These are phyloP conservation scores for Cheilosia soror DNA, from an alignment of 2,888 invertebrate genomes.

Conservation along the genomic window DNA sequence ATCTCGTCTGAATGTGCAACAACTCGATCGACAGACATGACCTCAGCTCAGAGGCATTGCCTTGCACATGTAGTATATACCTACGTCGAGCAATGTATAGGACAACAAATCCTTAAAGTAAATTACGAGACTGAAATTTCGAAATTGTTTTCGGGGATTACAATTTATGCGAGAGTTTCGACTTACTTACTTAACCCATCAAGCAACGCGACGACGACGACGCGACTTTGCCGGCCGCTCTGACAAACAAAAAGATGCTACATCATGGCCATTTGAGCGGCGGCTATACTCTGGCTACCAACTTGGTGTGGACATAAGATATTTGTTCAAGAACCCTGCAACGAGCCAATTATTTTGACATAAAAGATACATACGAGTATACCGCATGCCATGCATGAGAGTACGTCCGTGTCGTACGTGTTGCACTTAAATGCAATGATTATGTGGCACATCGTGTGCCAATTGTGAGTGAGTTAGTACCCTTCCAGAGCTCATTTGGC, in stretches of 20 bases:
- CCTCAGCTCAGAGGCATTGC: slow-evolving; percentile 22
- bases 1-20: neutral
- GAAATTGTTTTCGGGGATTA: slow-evolving; percentile 34
- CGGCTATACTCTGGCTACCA: slow-evolving; percentile 26
- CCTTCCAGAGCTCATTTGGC: slow-evolving; percentile 66
- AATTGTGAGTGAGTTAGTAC: slow-evolving; percentile 74
- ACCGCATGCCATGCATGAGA: slow-evolving; percentile 52
- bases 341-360: slow-evolving; percentile 74
- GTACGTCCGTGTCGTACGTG: slow-evolving; percentile 65
- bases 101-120: slow-evolving; percentile 11
- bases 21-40: neutral
- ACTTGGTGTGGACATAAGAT: slow-evolving; percentile 49
- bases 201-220: neutral
- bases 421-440: slow-evolving; percentile 70
- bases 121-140: slow-evolving; percentile 63
- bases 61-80: neutral
- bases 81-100: neutral
- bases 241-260: slow-evolving; percentile 38
- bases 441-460: slow-evolving; percentile 75
- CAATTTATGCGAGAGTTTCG: slow-evolving; percentile 59
- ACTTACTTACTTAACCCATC: slow-evolving; percentile 17
- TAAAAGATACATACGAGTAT: slow-evolving; percentile 63
- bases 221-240: slow-evolving; percentile 1
- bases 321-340: slow-evolving; percentile 66
- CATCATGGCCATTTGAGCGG: slow-evolving; percentile 18